Evolutionary conservation across 1,140 invertebrate species (phyloP).

Genomic region (Ladona fulva): DNA sequence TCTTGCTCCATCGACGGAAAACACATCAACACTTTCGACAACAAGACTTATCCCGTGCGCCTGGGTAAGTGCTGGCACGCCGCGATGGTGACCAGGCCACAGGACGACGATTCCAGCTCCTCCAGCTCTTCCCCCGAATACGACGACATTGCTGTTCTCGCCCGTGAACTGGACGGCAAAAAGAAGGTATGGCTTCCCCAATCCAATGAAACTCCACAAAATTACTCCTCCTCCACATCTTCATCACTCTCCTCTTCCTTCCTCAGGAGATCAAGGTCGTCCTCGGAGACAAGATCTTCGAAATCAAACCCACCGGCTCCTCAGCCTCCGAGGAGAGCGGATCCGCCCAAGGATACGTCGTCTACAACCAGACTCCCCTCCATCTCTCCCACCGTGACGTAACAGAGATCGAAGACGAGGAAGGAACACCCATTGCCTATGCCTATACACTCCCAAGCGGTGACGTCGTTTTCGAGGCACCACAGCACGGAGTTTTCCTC

Average conservation of each 20-base stretch:
- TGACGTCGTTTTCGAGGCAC: conserved; percentile 41
- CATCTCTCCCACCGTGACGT: conserved; percentile 25
- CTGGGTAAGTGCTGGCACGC: conserved; percentile 51
- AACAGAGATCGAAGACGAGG: conserved; percentile 26
- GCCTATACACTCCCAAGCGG: conserved; percentile 40
- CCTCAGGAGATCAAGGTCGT: conserved; percentile 35
- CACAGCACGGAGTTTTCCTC: conserved; percentile 37
- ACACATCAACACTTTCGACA: conserved; percentile 50
- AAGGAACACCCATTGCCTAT: conserved; percentile 35
- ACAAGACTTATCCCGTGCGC: conserved; percentile 42
- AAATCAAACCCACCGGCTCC: conserved; percentile 25
- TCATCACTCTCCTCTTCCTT: neutral
- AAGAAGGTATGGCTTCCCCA: conserved; percentile 26
- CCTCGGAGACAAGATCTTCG: conserved; percentile 29
- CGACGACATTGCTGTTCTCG: conserved; percentile 36
- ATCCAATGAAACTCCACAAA: neutral
- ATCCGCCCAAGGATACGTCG: conserved; percentile 26
- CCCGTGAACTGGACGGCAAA: conserved; percentile 29
- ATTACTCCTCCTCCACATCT: neutral
- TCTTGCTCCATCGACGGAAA: conserved; percentile 48
- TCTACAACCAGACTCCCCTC: conserved; percentile 32
- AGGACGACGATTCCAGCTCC: conserved; percentile 24
- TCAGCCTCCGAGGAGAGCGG: neutral
- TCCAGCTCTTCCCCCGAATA: conserved; percentile 21
- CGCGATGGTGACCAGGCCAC: conserved; percentile 42